A percentile compares a stretch with the other conserved stretches of the same genome.
Evolutionary conservation across 2,888 invertebrate species (phyloP).

Genomic region (Dendrolimus pini): DNA sequence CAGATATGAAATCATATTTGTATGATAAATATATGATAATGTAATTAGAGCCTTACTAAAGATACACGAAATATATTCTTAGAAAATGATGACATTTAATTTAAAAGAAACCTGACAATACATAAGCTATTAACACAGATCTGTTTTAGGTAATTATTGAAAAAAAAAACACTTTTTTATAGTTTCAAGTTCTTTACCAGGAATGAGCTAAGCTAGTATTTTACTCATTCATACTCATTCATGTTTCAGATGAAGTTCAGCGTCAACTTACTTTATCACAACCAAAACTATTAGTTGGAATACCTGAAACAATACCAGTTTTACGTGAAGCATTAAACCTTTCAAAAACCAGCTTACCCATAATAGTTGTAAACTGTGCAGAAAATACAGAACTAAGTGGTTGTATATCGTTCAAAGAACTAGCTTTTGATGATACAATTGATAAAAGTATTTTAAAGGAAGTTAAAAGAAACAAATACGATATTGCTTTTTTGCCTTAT

Average conservation of each 20-base stretch:
- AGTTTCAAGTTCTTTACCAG: too few relatives aligned
- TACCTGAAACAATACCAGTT: constrained; percentile 58
- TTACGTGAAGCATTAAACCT: constrained; percentile 61
- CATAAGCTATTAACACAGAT: too few relatives aligned
- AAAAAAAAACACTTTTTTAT: neutral
- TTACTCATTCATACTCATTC: too few relatives aligned
- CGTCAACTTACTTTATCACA: constrained; percentile 77
- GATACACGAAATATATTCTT: too few relatives aligned
- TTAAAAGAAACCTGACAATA: too few relatives aligned
- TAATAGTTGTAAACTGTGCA: constrained; percentile 45
- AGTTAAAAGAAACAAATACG: constrained; percentile 56
- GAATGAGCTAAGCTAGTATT: too few relatives aligned
- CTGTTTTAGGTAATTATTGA: neutral
- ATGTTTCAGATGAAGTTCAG: constrained; percentile 81
- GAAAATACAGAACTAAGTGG: constrained; percentile 51
- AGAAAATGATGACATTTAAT: too few relatives aligned
- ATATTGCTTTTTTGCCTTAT: constrained; percentile 82
- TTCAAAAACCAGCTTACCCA: constrained; percentile 61
- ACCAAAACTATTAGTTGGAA: constrained; percentile 78
- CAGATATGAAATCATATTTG: too few relatives aligned
- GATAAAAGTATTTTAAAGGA: constrained; percentile 63
- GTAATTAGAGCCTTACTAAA: too few relatives aligned
- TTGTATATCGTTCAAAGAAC: constrained; percentile 77
- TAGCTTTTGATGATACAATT: constrained; percentile 59
- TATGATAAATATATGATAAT: too few relatives aligned